Evolutionary conservation across 2,888 invertebrate genomes (phyloP).

Genomic region (Kuschelorhynchus macadamiae): DNA sequence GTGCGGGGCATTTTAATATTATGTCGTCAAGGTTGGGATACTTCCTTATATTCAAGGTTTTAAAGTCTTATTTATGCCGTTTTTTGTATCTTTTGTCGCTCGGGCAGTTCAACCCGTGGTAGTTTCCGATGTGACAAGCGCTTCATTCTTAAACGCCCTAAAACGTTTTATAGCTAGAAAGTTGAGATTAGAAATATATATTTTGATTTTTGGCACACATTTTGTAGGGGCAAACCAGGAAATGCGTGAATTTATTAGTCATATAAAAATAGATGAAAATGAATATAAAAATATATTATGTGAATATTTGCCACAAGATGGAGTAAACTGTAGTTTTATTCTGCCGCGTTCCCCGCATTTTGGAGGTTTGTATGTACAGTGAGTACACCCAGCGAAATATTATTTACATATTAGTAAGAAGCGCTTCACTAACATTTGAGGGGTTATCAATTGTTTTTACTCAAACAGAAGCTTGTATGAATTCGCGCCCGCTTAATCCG

Average conservation of each 20-base stretch:
- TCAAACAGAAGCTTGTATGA: constrained; percentile 58
- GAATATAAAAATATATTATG: neutral
- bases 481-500: constrained; percentile 57
- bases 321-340: constrained; percentile 55
- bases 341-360: neutral
- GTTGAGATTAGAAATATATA: constrained; percentile 49
- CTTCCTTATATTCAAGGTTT: too few relatives aligned
- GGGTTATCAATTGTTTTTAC: constrained; percentile 56
- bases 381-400: constrained; percentile 57
- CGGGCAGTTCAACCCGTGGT: constrained; percentile 55
- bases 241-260: constrained; percentile 26
- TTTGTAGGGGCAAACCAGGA: constrained; percentile 53
- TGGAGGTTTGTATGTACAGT: constrained; percentile 53
- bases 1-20: constrained; percentile 35
- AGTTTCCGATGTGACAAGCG: constrained; percentile 49
- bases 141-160: constrained; percentile 53
- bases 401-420: constrained; percentile 54
- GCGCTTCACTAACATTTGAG: constrained; percentile 54
- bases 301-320: constrained; percentile 12
- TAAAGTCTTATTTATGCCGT: constrained; percentile 28
- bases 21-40: constrained; percentile 27
- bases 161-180: constrained; percentile 53
- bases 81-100: constrained; percentile 54
- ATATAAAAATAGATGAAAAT: neutral
- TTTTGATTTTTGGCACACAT: constrained; percentile 55